Evolutionary conservation across 2,113 vertebrate species (phyloP).

Genomic region (Haemorhous mexicanus): DNA sequence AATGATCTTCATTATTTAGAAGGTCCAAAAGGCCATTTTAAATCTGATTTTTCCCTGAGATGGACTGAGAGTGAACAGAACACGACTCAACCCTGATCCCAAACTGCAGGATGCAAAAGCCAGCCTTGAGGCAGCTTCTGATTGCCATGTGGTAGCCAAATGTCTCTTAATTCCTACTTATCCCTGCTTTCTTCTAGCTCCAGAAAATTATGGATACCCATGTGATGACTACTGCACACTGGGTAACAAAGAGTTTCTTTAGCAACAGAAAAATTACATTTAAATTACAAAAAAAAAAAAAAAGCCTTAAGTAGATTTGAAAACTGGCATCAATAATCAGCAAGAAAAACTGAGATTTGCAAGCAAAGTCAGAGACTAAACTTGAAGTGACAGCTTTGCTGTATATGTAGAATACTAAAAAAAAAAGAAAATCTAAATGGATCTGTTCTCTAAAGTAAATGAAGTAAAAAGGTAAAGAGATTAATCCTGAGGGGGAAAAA

Average conservation of each 20-base stretch:
- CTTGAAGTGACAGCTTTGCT: not conserved
- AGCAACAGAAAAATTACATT: not conserved
- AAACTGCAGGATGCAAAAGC: not conserved
- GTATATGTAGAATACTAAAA: not conserved
- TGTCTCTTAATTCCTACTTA: not conserved
- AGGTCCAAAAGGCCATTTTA: not conserved
- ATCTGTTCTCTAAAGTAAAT: not conserved
- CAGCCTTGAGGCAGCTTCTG: not conserved
- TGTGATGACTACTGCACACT: not conserved
- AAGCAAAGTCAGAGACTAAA: not conserved
- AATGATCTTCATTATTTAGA: not conserved
- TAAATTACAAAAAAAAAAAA: not conserved
- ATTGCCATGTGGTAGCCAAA: not conserved
- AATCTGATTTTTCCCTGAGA: not conserved
- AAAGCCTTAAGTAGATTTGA: not conserved
- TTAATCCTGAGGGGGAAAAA: not conserved
- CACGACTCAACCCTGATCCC: not conserved
- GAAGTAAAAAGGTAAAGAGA: not conserved
- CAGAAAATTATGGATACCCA: not conserved
- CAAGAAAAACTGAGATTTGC: not conserved
- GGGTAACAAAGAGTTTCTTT: not conserved
- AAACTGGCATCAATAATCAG: not conserved
- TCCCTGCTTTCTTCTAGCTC: not conserved
- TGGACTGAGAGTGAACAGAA: not conserved
- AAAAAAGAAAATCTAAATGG: not conserved